phyloP scores from a whole-genome alignment of 2,113 vertebrate species.

The Gavia stellata region DNA sequence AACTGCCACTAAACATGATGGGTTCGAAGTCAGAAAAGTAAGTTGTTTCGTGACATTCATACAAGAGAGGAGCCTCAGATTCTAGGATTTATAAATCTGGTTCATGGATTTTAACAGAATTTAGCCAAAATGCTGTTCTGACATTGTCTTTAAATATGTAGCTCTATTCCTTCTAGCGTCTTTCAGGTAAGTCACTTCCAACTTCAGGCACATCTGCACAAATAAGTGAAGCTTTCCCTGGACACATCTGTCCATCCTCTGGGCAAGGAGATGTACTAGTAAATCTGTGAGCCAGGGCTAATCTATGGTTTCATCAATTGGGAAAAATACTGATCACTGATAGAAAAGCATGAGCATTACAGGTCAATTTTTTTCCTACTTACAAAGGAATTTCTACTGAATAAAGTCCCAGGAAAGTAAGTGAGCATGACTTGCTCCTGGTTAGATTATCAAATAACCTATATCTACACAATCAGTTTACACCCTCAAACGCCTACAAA shows the following conservation, averaged over 20 bases:
- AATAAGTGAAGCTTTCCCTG: not conserved
- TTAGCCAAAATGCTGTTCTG: not conserved
- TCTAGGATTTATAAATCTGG: not conserved
- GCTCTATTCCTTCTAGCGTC: not conserved
- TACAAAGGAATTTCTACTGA: not conserved
- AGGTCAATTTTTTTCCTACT: not conserved
- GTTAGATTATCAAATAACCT: not conserved
- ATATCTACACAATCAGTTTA: not conserved
- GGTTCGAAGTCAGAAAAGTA: not conserved
- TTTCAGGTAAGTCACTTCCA: not conserved
- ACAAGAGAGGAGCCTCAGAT: not conserved
- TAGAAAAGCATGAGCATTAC: not conserved
- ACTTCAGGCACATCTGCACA: not conserved
- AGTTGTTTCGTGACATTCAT: not conserved
- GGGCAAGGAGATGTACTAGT: not conserved
- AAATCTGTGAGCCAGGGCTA: not conserved
- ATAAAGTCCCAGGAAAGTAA: not conserved
- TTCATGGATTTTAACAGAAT: not conserved
- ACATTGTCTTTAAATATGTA: not conserved
- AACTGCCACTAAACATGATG: not conserved
- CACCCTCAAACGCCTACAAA: not conserved
- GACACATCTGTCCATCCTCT: not conserved
- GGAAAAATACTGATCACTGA: not conserved
- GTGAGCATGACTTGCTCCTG: not conserved
- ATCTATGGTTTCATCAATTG: not conserved